phyloP scores from a whole-genome alignment of 2,113 vertebrate genomes.

The Pseudorasbora parva region DNA sequence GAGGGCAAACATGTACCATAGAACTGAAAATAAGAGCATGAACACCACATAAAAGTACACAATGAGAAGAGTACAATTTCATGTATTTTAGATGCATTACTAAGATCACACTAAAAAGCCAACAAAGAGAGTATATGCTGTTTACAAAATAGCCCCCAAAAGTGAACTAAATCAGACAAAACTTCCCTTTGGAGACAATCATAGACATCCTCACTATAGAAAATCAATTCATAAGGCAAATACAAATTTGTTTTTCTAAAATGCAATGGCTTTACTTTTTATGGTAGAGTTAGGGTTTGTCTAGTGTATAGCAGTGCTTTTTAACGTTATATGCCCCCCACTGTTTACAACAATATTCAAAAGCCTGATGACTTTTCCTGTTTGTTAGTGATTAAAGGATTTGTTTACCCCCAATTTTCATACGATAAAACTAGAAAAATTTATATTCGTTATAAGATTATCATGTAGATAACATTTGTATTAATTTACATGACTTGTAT shows the following conservation, averaged over 20 bases:
- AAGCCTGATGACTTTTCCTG: too few relatives aligned
- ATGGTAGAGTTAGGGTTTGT: not conserved
- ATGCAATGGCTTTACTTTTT: not conserved
- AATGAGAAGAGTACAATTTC: too few relatives aligned
- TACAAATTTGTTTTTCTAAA: not conserved
- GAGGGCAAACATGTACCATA: not conserved
- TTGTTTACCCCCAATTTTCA: not conserved
- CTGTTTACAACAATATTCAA: too few relatives aligned
- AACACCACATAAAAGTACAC: not conserved
- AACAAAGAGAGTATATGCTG: not conserved
- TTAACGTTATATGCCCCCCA: not conserved
- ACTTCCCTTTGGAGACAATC: not conserved
- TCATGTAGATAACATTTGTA: not conserved
- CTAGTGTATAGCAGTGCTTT: not conserved
- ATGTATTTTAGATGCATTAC: not conserved
- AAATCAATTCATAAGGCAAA: constrained; percentile 3
- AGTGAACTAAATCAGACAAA: not conserved
- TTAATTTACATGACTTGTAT: not conserved
- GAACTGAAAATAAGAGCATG: constrained; percentile 32
- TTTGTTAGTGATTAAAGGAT: too few relatives aligned
- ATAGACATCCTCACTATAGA: not conserved
- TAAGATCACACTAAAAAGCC: not conserved
- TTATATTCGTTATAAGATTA: not conserved
- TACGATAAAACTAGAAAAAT: not conserved
- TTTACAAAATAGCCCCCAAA: not conserved